Evolutionary conservation across 1,140 invertebrate species (phyloP), one percentile per base, ranked within the genome.

Genomic region (Paracyclopina nana): DNA sequence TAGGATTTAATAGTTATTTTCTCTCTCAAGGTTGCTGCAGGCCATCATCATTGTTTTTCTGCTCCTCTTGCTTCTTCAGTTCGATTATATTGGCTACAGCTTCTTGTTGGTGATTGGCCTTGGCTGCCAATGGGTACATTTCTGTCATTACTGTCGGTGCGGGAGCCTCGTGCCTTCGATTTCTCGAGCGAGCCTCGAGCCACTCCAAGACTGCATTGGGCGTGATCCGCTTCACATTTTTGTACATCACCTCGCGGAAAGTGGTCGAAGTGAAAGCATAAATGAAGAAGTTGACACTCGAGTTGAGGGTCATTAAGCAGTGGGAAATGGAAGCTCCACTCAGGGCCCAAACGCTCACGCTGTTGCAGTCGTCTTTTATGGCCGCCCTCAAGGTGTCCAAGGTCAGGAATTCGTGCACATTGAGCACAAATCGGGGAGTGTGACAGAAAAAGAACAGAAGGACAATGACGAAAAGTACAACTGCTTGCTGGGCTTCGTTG

Each of bases 191-290:
- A n/a, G n/a, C n/a, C n/a, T n/a, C n/a, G n/a, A n/a, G n/a, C n/a
- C n/a, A n/a, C n/a, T n/a, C n/a, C n/a, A n/a, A n/a, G n/a, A n/a
- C n/a, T n/a, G n/a, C n/a, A n/a, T n/a, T n/a, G n/a, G n/a, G n/a
- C n/a, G n/a, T n/a, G n/a, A n/a, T n/a, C n/a, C n/a, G n/a, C n/a
- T n/a, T n/a, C n/a, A n/a, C n/a, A n/a, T n/a, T n/a, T n/a, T n/a
- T n/a, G n/a, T n/a, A n/a, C n/a, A n/a, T n/a, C n/a, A 42, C 28
- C n/a, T 31, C 12, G 2, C 67, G 57, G 54, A 71, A 71, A 43
- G 68, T 69, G 50, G 62, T 65, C 4, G 69, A 70, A 69, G 70
- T 71, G 56, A 70, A 68, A n/a, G 66, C 65, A 56, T 72, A 72
- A 51, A 72, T 66, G 54, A 72, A 57, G 5, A 70, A 70, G 58